Conservation (phyloP, 2,888 invertebrate species). For the Proisotoma minuta region DNA sequence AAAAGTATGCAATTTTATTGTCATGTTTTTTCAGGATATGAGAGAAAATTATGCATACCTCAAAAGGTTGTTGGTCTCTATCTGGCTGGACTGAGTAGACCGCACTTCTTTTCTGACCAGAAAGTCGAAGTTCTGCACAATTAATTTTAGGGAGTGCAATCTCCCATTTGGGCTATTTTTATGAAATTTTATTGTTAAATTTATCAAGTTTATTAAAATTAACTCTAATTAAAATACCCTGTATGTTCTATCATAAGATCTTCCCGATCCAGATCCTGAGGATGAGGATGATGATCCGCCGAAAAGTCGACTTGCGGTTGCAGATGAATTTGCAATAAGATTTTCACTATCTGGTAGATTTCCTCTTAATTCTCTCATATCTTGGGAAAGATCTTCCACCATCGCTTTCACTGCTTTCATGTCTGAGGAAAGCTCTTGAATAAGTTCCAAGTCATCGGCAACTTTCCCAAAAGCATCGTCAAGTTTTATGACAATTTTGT, state of each 20-base stretch:
- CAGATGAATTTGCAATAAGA: too few relatives aligned
- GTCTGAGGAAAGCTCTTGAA: neutral
- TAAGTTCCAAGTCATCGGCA: conserved; percentile 4
- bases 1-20: neutral
- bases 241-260: neutral
- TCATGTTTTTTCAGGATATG: neutral
- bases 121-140: neutral
- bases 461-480: conserved; percentile 9
- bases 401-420: neutral
- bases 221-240: neutral
- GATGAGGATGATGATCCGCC: too few relatives aligned
- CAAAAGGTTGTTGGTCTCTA: neutral
- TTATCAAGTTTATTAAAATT: neutral
- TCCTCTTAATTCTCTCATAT: neutral
- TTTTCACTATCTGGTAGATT: too few relatives aligned
- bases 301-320: too few relatives aligned
- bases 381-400: neutral
- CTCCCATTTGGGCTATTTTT: neutral
- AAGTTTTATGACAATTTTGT: conserved; percentile 6
- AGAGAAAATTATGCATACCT: neutral
- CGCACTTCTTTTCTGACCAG: neutral
- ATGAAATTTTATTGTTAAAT: neutral
- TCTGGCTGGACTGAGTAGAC: neutral
- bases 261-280: too few relatives aligned
- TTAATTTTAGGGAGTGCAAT: neutral